Evolutionary conservation across 2,888 invertebrate genomes (phyloP), one percentile per base, ranked within the genome.

Genomic region (Carabus problematicus): DNA sequence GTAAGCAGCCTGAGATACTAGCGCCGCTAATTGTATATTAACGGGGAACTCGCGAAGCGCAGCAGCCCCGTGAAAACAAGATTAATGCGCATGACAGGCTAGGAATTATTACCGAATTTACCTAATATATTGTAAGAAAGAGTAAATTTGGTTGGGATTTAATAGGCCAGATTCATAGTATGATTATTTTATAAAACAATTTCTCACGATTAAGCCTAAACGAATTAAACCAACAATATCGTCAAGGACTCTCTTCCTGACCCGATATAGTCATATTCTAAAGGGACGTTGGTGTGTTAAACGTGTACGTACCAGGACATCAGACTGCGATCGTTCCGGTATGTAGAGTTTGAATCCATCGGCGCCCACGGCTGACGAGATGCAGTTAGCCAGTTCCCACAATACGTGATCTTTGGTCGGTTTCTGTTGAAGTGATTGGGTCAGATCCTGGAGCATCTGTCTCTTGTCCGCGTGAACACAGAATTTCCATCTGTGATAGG

Each of bases 281-380:
- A 14, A 45, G 14, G 2, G n/a, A n/a, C n/a, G n/a, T n/a, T n/a
- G n/a, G 14, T 79, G 74, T 19, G 81, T 82, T 45, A 80, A 72
- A 72, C 82, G 84, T 8, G 82, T 75, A 16, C 79, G 76, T 43
- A 64, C 74, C 62, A 84, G 76, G 43, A 77, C 75, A 42, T 81
- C 80, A 4, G 81, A 76, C 71, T 81, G 80, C 6, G 77, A 78
- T 56, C 77, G 80, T 74, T 88, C 86, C 0, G 84, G 82, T 58
- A 88, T 77, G 77, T 87, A 88, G 54, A 89, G 81, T 73, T 87
- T 86, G 78, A 87, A 88, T 0, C 88, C 88, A 75, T 91, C 90
- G 0, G 89, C 90, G 40, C 85, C 85, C 0, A 91, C 86, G 0
- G 90, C 88, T 11, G 86, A 84, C 19, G 86, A 85, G 60, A 91